Percentiles rank a stretch among this genome's conserved stretches.
Conservation (phyloP, 2,888 invertebrate genomes). For the Euproctis similis region DNA sequence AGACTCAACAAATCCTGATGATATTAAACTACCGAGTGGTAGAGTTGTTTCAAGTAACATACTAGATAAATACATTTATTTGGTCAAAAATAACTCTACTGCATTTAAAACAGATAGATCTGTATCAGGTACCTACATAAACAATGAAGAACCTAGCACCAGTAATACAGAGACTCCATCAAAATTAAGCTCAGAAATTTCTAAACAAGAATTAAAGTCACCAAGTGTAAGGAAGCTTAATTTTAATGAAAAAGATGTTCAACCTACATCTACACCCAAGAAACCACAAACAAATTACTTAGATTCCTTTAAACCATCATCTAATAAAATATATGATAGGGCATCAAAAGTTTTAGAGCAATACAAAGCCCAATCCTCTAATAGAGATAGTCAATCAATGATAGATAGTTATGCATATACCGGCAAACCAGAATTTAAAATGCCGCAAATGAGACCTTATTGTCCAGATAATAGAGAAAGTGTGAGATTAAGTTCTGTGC, state of each 20-base stretch:
- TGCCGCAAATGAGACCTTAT: conserved; percentile 62
- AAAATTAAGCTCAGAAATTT: conserved; percentile 15
- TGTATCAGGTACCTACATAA: conserved; percentile 18
- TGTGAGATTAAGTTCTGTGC: conserved; percentile 30
- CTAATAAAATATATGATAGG: conserved; percentile 61
- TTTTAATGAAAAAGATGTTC: conserved; percentile 58
- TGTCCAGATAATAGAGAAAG: conserved; percentile 36
- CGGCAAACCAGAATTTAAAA: conserved; percentile 53
- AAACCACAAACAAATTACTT: conserved; percentile 29
- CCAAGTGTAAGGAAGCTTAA: conserved; percentile 51
- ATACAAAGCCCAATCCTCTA: conserved; percentile 51
- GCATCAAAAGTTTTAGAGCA: conserved; percentile 63
- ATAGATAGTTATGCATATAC: conserved; percentile 39
- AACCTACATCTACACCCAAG: conserved; percentile 65
- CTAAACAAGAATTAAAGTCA: conserved; percentile 29
- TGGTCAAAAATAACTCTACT: conserved; percentile 46
- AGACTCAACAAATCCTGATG: conserved; percentile 37
- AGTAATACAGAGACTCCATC: conserved; percentile 22
- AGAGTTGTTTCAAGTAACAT: conserved; percentile 45
- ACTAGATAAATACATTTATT: conserved; percentile 65
- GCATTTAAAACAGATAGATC: conserved; percentile 29
- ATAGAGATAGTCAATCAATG: conserved; percentile 34
- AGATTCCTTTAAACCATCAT: conserved; percentile 52
- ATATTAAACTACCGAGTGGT: conserved; percentile 53
- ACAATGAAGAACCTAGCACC: conserved; percentile 17